Conservation (phyloP, 2,888 invertebrate species). For the Calameuta pallipes region DNA sequence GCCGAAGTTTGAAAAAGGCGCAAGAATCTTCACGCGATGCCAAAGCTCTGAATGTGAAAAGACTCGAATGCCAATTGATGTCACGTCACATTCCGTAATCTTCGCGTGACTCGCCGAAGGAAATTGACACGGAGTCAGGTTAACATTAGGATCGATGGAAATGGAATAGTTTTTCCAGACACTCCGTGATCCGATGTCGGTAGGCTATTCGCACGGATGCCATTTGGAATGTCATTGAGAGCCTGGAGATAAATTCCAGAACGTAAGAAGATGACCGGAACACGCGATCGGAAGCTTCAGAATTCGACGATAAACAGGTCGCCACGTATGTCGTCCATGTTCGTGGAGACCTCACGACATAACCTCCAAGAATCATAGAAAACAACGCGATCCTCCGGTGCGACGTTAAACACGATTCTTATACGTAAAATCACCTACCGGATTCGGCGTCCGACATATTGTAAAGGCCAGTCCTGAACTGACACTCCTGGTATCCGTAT, state of each 20-base stretch:
- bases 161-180: neutral
- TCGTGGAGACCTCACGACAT: neutral
- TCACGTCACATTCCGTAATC: neutral
- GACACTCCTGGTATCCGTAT: constrained; percentile 25
- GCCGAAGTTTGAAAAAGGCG: neutral
- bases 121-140: neutral
- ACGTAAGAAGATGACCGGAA: neutral
- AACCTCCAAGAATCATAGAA: neutral
- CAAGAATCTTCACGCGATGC: neutral
- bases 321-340: neutral
- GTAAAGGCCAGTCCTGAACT: constrained; percentile 28
- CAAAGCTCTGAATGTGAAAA: neutral
- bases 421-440: constrained; percentile 38
- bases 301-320: neutral
- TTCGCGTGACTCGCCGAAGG: neutral
- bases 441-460: constrained; percentile 54
- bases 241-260: neutral
- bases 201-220: neutral
- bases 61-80: neutral
- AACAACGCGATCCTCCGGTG: neutral
- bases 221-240: neutral
- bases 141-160: neutral
- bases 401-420: neutral
- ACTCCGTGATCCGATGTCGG: neutral
- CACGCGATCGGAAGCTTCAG: neutral